Evolutionary conservation across 2,113 vertebrate genomes (phyloP), one percentile per base, ranked within the genome.

Genomic region (Suricata suricatta): DNA sequence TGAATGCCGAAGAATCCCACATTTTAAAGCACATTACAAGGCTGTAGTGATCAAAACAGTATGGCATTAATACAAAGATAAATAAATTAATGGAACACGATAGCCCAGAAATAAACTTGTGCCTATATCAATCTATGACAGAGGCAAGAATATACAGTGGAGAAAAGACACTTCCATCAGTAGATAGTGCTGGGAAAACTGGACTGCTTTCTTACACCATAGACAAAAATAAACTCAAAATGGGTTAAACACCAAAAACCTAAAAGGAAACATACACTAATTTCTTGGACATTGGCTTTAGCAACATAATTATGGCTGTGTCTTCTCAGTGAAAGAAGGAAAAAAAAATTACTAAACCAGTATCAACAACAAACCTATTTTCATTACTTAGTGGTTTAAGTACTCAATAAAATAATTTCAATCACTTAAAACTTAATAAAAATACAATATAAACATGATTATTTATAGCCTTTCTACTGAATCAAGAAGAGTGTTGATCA

Each of bases 331-430:
- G 14, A 17, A 47, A 27, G 41, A 77, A 77, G 74, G 41, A 47
- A 77, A 31, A 76, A 72, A 41, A 17, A 96, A 47, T 68, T 33
- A 31, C 9, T 74, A 69, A 80, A 25, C 38, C 63, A 87, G 0
- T 92, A 47, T 66, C 47, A 68, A 44, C 52, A 72, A 21, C 31
- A 93, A 72, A 87, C 17, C 60, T 79, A 41, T 33, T 89, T 97
- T 79, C 33, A 52, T 84, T 96, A 68, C 7, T 74, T 82, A 86
- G 27, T 66, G 41, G 13, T 27, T 2, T 80, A 96, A 88, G 80
- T 76, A 81, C 17, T 38, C 47, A 90, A 52, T 72, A 57, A 87
- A 87, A 66, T 89, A 57, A 87, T n/a, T 88, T 96, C 80, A 88
- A 13, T 38, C 41, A 68, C 44, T 85, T 35, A 60, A 72, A 91